Percentiles rank a stretch among this genome's conserved stretches.
Evolutionary conservation across 2,888 invertebrate species (phyloP).

Genomic region (Epicampocera succincta): DNA sequence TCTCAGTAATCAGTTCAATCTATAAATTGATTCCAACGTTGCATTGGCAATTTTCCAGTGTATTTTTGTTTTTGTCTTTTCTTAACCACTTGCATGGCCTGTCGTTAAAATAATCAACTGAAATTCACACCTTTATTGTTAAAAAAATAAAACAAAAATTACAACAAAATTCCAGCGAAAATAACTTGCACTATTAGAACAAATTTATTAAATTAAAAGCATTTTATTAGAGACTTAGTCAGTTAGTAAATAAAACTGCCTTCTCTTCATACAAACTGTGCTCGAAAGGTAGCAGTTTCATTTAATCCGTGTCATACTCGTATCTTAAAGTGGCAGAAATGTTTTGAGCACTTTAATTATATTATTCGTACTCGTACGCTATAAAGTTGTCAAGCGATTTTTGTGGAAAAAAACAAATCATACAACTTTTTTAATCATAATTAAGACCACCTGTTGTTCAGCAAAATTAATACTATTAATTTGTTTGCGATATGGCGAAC

Average conservation of each 20-base stretch:
- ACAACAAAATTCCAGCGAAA: slow-evolving; percentile 52
- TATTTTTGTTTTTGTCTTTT: background rate
- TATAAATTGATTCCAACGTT: slow-evolving; percentile 21
- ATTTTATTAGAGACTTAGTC: slow-evolving; percentile 10
- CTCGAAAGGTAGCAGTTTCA: slow-evolving; percentile 37
- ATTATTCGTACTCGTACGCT: slow-evolving; percentile 7
- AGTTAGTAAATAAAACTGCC: background rate
- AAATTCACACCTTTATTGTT: slow-evolving; percentile 59
- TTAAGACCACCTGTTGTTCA: slow-evolving; percentile 58
- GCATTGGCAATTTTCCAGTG: slow-evolving; percentile 1
- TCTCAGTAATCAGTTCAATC: slow-evolving; percentile 50
- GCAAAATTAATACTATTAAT: slow-evolving; percentile 48
- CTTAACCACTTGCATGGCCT: slow-evolving; percentile 7
- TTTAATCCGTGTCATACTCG: slow-evolving; percentile 16
- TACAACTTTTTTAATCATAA: slow-evolving; percentile 26
- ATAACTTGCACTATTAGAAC: slow-evolving; percentile 13
- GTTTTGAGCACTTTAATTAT: background rate
- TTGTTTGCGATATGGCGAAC: slow-evolving; percentile 27
- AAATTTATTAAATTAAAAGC: slow-evolving; percentile 34
- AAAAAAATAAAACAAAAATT: slow-evolving; percentile 21
- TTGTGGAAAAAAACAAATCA: background rate
- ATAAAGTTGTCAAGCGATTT: slow-evolving; percentile 54
- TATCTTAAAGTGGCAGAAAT: slow-evolving; percentile 1
- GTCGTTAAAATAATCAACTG: slow-evolving; percentile 46
- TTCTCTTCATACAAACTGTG: background rate